These are phyloP conservation scores for Triops longicaudatus DNA, from an alignment of 1,140 invertebrate species.

Conservation along the genomic window DNA sequence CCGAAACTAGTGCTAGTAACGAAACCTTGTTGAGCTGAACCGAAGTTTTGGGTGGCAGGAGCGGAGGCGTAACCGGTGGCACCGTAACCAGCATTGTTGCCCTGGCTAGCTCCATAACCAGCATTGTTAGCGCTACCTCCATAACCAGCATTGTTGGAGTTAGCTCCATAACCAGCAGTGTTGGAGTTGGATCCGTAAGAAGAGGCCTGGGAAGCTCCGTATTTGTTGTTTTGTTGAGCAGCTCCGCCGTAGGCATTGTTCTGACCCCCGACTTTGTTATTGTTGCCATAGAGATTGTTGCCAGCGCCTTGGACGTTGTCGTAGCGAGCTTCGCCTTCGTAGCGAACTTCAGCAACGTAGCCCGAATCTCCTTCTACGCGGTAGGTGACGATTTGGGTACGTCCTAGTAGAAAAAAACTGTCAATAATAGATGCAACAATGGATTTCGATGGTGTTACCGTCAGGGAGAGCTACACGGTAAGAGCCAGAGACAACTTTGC, in stretches of 20 bases:
- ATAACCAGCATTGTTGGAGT: neutral
- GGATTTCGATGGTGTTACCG: neutral
- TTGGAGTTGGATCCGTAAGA: neutral
- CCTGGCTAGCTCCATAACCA: neutral
- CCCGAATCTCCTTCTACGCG: conserved; percentile 26
- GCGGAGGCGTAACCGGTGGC: too few relatives aligned
- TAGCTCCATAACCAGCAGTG: neutral
- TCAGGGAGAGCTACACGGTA: conserved; percentile 7
- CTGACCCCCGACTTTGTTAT: neutral
- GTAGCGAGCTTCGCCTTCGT: conserved; percentile 4
- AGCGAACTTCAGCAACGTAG: conserved; percentile 3
- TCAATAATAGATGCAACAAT: neutral
- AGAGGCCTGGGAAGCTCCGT: neutral
- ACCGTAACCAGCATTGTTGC: neutral
- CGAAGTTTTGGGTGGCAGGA: neutral
- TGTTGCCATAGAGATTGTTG: neutral
- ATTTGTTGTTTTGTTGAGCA: neutral
- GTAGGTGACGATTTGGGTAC: conserved; percentile 33
- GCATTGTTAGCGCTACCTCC: neutral
- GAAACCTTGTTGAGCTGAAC: neutral
- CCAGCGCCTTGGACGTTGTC: neutral
- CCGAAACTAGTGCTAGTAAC: neutral
- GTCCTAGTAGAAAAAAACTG: conserved; percentile 31
- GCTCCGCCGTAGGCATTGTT: neutral
- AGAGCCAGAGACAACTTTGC: neutral